Percentiles rank a stretch among this genome's conserved stretches.
Evolutionary conservation across 2,113 vertebrate species (phyloP).

Genomic region (Rhabdornis inornatus): DNA sequence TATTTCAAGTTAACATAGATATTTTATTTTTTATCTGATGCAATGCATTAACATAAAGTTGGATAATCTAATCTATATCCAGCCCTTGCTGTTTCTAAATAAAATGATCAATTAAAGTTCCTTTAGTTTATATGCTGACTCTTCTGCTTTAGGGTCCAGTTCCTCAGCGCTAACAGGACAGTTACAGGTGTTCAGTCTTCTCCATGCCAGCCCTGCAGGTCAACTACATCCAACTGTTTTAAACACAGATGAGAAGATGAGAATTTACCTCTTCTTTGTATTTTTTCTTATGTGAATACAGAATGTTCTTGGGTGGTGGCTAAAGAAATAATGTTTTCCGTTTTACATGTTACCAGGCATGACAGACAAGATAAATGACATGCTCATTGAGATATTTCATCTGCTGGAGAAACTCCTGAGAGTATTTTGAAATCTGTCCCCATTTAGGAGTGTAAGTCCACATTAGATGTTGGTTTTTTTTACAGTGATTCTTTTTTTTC

Average conservation of each 20-base stretch:
- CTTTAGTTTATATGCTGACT: not conserved
- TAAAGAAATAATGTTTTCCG: not conserved
- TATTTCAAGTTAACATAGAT: not conserved
- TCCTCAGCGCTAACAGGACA: not conserved
- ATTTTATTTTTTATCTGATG: not conserved
- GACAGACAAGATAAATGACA: not conserved
- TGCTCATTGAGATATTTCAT: not conserved
- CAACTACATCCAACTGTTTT: not conserved
- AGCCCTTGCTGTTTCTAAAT: not conserved
- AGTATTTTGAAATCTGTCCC: not conserved
- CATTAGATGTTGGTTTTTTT: rapidly evolving
- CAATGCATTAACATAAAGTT: not conserved
- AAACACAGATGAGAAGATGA: not conserved
- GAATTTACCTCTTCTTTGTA: not conserved
- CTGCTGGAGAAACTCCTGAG: not conserved
- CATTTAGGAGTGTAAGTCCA: not conserved
- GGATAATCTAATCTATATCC: not conserved
- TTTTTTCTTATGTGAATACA: not conserved
- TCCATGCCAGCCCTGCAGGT: not conserved
- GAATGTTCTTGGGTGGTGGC: not conserved
- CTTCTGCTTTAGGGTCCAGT: not conserved
- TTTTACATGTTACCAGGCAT: not conserved
- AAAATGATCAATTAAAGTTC: not conserved
- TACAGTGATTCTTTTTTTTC: not conserved
- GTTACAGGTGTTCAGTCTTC: not conserved